Conservation (phyloP, 64 coral and sea anemone species). For the Stichodactyla helianthus region DNA sequence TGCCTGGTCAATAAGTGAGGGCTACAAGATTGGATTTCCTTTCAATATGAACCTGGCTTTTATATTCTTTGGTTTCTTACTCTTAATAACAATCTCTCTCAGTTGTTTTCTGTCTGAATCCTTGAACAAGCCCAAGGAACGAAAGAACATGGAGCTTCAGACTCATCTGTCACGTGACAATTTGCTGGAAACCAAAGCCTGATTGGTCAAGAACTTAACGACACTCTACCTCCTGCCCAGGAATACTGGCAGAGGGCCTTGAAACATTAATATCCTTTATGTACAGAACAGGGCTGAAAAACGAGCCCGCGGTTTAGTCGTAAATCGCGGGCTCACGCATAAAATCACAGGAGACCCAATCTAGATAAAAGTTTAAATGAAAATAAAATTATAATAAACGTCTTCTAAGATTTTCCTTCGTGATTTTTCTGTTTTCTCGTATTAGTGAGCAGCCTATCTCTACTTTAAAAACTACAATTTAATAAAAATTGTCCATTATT, state of each 20-base stretch:
- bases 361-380: too few species aligned
- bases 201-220: neutral
- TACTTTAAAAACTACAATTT: too few species aligned
- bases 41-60: constrained; percentile 42
- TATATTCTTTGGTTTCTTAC: constrained; percentile 16
- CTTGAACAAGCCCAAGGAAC: constrained; percentile 21
- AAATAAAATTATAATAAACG: too few species aligned
- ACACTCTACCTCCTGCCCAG: neutral
- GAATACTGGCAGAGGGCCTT: neutral
- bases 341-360: too few species aligned
- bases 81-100: neutral
- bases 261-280: neutral
- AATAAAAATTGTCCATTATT: too few species aligned
- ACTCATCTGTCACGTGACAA: neutral
- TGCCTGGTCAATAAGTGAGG: constrained; percentile 49
- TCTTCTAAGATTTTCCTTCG: too few species aligned
- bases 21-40: constrained; percentile 45
- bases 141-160: neutral
- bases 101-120: constrained; percentile 38
- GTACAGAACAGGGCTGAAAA: too few species aligned
- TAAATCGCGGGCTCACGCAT: too few species aligned
- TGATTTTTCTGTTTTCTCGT: too few species aligned
- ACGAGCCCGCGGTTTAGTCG: too few species aligned
- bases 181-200: neutral
- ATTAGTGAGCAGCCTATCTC: too few species aligned